Evolutionary conservation across 2,797 vertebrate genomes (phyloP), one percentile per base, ranked within the genome.

Genomic region (Enteromius argenteus): DNA sequence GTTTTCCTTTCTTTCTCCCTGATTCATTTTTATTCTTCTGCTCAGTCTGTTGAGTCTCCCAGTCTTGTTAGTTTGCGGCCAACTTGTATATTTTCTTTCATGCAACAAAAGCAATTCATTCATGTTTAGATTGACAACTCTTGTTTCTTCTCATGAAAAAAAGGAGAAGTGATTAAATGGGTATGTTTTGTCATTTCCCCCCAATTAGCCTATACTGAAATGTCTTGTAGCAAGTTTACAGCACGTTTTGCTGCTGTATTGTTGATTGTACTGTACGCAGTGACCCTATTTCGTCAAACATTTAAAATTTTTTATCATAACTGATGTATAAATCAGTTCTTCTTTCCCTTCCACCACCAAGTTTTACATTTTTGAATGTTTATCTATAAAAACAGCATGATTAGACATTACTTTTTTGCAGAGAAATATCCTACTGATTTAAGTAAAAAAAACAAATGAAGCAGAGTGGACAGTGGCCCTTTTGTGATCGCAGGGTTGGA

Each of bases 51-150:
- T 53, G 49, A 56, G 19, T 32, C 32, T 32, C 32, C 32, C 32
- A 32, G 32, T 32, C 68, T 82, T 79, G 37, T 79, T 79, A 62
- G 60, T 58, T 39, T 79, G 66, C 23, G 19, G 39, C 58, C 75
- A 64, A 58, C 5, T 78, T 23, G 15, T 53, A 51, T 67, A 74
- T 56, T 42, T 76, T 32, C n/a, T 83, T 75, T 83, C 4, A 42
- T 75, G 44, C 46, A 51, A 66, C 32, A 53, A 82, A 84, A 82
- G n/a, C 53, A 56, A 66, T 80, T 58, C 72, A 30, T 75, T 77
- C 62, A 81, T 85, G 75, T 86, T 86, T 84, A 82, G 58, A 67
- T 4, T 81, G 46, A 81, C 19, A 35, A 27, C 13, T 19, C 66
- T 46, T 73, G 80, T 49, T 81, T 81, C 80, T 73, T 73, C 21